Conservation (phyloP, 2,113 vertebrate genomes). For the Malurus cyaneus region DNA sequence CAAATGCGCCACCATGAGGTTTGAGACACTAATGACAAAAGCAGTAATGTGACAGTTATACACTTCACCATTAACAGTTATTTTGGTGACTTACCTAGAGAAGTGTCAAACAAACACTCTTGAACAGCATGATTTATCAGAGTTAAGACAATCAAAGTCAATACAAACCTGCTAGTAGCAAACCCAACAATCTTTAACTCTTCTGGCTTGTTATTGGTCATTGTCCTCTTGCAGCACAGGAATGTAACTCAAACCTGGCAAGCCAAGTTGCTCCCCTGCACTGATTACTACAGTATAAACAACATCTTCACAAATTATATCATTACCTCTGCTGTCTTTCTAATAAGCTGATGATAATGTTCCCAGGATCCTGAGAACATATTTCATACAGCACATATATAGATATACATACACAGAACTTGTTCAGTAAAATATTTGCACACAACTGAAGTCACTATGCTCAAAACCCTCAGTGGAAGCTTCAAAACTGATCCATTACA, state of each 20-base stretch:
- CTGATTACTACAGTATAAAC: background rate
- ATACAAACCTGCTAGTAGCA: background rate
- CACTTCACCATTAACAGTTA: background rate
- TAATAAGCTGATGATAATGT: background rate
- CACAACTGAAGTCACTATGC: background rate
- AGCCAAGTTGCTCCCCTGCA: background rate
- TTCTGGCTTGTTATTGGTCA: background rate
- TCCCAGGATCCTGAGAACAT: background rate
- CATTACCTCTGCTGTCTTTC: background rate
- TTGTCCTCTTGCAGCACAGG: background rate
- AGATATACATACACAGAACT: background rate
- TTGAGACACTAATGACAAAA: background rate
- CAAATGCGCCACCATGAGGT: constrained; percentile 22
- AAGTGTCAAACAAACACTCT: background rate
- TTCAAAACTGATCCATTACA: background rate
- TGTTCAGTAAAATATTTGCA: background rate
- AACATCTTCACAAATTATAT: background rate
- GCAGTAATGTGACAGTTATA: background rate
- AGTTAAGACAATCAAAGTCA: background rate
- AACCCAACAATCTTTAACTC: background rate
- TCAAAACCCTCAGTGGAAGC: background rate
- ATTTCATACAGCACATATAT: background rate
- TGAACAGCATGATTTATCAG: background rate
- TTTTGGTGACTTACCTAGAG: background rate
- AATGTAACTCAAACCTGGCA: background rate